Evolutionary conservation across 2,113 vertebrate genomes (phyloP).

Genomic region (Regulus satrapa): DNA sequence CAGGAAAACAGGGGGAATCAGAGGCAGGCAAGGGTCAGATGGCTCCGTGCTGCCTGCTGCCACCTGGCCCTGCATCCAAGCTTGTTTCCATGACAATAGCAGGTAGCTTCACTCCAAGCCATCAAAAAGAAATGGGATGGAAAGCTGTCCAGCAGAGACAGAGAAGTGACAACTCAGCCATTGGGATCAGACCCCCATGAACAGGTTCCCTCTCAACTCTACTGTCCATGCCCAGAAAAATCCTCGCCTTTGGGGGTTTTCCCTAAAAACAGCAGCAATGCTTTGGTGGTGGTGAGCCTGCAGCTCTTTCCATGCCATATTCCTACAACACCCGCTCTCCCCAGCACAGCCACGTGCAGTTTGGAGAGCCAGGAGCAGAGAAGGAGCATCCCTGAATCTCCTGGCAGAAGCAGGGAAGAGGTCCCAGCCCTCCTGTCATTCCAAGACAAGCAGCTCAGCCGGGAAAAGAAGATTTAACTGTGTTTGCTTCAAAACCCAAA

Average conservation of each 20-base stretch:
- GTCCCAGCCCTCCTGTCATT: background rate
- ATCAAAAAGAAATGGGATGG: background rate
- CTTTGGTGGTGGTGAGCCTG: background rate
- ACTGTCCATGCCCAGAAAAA: background rate
- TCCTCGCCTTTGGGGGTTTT: background rate
- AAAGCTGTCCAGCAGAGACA: background rate
- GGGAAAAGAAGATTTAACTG: slow-evolving; percentile 26
- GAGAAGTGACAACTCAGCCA: background rate
- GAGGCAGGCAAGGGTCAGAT: background rate
- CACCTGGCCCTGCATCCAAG: background rate
- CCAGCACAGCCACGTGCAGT: fast-evolving
- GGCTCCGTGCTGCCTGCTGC: background rate
- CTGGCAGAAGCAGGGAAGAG: background rate
- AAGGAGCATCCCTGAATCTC: background rate
- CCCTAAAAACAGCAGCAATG: fast-evolving
- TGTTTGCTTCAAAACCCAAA: slow-evolving; percentile 43
- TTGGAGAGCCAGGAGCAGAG: background rate
- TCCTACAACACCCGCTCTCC: background rate
- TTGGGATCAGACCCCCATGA: fast-evolving
- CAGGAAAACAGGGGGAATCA: background rate
- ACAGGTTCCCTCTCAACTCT: background rate
- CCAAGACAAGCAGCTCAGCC: slow-evolving; percentile 17
- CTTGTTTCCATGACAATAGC: background rate
- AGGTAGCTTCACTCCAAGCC: background rate
- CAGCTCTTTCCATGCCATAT: background rate